A percentile compares a stretch with the other conserved stretches of the same genome.
Evolutionary conservation across 2,888 invertebrate genomes (phyloP).

Genomic region (Psococerastis gibbosa): DNA sequence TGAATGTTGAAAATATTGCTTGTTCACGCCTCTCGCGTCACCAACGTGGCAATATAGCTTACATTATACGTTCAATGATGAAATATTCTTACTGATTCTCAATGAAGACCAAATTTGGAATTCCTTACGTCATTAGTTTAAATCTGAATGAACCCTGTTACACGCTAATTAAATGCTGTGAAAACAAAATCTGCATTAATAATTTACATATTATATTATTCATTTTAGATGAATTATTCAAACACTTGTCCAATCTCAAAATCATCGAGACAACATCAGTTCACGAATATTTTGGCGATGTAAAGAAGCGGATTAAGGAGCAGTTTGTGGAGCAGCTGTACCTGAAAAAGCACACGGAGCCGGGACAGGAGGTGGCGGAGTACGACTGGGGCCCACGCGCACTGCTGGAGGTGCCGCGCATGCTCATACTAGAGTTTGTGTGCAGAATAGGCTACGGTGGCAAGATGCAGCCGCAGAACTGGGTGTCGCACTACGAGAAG

Average conservation of each 20-base stretch:
- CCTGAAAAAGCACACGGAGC: neutral
- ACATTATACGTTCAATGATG: too few relatives aligned
- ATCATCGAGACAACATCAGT: neutral
- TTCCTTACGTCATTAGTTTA: conserved; percentile 8
- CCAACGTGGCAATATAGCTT: too few relatives aligned
- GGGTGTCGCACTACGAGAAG: conserved; percentile 3
- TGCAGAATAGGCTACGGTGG: neutral
- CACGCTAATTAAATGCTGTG: too few relatives aligned
- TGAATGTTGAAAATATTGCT: too few relatives aligned
- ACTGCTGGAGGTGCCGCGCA: neutral
- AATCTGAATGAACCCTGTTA: neutral
- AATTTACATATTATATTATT: too few relatives aligned
- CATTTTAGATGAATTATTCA: neutral
- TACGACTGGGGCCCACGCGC: neutral
- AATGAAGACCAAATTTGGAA: neutral
- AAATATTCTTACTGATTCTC: too few relatives aligned
- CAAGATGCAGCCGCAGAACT: conserved; percentile 2
- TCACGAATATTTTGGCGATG: neutral
- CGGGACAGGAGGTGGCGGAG: neutral
- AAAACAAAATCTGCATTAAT: too few relatives aligned
- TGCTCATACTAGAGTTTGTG: conserved; percentile 1
- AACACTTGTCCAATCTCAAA: neutral
- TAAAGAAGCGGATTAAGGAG: neutral
- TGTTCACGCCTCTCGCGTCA: too few relatives aligned
- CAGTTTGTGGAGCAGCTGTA: conserved; percentile 5